phyloP scores from a whole-genome alignment of 2,888 invertebrate species.

The Chydorus sphaericus region DNA sequence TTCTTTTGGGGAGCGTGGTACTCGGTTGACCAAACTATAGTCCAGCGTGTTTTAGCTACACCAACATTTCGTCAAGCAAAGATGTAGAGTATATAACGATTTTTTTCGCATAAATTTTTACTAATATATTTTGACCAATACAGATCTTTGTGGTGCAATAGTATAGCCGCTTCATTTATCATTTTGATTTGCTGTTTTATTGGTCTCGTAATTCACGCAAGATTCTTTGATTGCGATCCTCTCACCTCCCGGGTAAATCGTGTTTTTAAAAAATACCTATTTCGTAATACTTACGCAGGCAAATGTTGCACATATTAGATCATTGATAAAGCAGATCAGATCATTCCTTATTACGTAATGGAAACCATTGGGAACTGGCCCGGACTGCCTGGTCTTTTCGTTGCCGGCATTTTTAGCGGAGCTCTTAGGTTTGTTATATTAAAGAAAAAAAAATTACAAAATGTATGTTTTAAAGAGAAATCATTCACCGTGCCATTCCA shows the following conservation, averaged over 20 bases:
- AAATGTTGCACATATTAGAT: too few species aligned
- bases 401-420: slow-evolving; percentile 88
- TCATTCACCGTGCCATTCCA: too few species aligned
- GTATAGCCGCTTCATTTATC: slow-evolving; percentile 62
- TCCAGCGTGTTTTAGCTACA: slow-evolving; percentile 81
- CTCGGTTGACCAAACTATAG: slow-evolving; percentile 83
- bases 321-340: slow-evolving; percentile 51
- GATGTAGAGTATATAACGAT: slow-evolving; percentile 41
- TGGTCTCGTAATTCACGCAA: slow-evolving; percentile 67
- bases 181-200: slow-evolving; percentile 75
- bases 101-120: not conserved
- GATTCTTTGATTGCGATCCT: slow-evolving; percentile 75
- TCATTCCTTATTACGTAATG: slow-evolving; percentile 81
- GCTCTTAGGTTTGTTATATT: slow-evolving; percentile 62
- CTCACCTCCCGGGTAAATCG: slow-evolving; percentile 47
- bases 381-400: slow-evolving; percentile 81
- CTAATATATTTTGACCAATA: slow-evolving; percentile 19
- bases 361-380: slow-evolving; percentile 54
- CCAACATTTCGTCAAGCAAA: slow-evolving; percentile 61
- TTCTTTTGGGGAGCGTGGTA: slow-evolving; percentile 82
- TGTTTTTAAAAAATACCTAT: too few species aligned
- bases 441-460: not conserved
- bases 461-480: too few species aligned
- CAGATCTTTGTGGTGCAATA: slow-evolving; percentile 58
- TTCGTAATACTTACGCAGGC: too few species aligned